Percentiles rank a stretch among this genome's conserved stretches.
phyloP scores from a whole-genome alignment of 2,113 vertebrate genomes.

The Anolis sagrei region DNA sequence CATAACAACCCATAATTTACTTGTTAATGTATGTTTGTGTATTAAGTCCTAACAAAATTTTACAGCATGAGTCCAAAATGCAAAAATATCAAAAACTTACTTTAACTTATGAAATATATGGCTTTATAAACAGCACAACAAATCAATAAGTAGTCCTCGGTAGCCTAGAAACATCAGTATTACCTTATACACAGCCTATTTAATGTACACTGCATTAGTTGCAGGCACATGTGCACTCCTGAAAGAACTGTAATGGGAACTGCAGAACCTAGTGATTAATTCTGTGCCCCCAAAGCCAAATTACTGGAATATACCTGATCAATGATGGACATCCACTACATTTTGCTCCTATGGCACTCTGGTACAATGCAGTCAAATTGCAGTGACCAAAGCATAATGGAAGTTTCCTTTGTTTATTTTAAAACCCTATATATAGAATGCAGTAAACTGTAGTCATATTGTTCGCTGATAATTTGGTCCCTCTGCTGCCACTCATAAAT shows the following conservation, averaged over 20 bases:
- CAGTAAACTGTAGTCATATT: not conserved
- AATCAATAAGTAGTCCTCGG: not conserved
- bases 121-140: not conserved
- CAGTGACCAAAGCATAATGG: not conserved
- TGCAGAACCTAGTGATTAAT: not conserved
- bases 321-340: not conserved
- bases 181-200: not conserved
- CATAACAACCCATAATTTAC: no score
- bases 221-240: not conserved
- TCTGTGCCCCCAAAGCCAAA: not conserved
- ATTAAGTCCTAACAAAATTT: not conserved
- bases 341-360: not conserved
- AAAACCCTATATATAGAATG: not conserved
- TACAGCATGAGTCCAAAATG: not conserved
- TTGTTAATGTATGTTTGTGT: not conserved
- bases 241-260: not conserved
- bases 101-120: not conserved
- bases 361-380: no score
- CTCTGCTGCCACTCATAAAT: not conserved
- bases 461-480: not conserved
- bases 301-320: not conserved
- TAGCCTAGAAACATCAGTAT: not conserved
- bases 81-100: not conserved
- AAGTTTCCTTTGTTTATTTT: not conserved
- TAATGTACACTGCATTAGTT: not conserved